A percentile compares a stretch with the other conserved stretches of the same genome.
These are phyloP conservation scores for Craseonycteris thonglongyai DNA, from an alignment of 2,113 vertebrate species.

Conservation along the genomic window DNA sequence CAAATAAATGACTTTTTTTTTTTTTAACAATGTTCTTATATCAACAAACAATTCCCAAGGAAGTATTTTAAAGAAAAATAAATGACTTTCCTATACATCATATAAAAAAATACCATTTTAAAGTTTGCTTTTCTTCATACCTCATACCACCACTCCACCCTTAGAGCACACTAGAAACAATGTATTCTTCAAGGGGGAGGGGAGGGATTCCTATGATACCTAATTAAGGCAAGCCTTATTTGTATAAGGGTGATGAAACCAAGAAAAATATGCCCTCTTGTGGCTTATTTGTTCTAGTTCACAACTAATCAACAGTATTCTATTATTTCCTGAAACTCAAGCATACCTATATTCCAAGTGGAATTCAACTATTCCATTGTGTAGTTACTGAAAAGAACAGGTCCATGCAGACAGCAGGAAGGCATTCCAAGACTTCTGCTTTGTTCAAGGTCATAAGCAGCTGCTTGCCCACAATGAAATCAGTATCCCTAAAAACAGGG, in stretches of 20 bases:
- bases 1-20: background rate
- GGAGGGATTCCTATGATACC: background rate
- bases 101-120: background rate
- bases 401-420: background rate
- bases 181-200: background rate
- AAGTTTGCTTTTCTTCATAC: background rate
- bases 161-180: background rate
- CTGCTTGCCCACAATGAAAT: constrained; percentile 36
- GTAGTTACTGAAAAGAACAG: constrained; percentile 5
- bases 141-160: background rate
- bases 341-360: constrained; percentile 55
- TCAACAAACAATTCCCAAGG: constrained; percentile 15
- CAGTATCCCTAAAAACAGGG: background rate
- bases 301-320: constrained; percentile 17
- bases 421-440: constrained; percentile 23
- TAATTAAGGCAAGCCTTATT: constrained; percentile 5
- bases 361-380: constrained; percentile 57
- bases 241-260: constrained; percentile 52
- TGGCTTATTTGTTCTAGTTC: constrained; percentile 67
- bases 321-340: constrained; percentile 52
- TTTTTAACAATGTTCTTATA: background rate
- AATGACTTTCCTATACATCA: background rate
- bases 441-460: constrained; percentile 46
- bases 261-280: constrained; percentile 81
- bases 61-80: constrained; percentile 34